Conservation (phyloP, 2,888 invertebrate genomes). For the Pogonocherus hispidulus region DNA sequence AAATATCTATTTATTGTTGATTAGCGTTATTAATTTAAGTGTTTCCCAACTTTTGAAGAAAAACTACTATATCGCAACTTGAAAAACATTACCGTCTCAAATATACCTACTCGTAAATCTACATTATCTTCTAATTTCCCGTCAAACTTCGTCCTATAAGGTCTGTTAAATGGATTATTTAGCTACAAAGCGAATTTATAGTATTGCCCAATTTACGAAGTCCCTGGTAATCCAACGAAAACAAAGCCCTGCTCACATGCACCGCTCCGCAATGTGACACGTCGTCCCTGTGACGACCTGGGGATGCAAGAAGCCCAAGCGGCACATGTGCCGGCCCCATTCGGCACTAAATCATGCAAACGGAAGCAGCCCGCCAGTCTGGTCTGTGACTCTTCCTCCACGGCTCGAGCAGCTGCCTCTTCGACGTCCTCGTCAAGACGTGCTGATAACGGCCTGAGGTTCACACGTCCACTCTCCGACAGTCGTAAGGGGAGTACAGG, state of each 20-base stretch:
- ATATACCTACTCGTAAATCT: too few relatives aligned
- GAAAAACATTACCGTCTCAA: too few relatives aligned
- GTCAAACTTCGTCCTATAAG: too few relatives aligned
- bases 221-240: neutral
- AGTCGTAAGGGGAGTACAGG: neutral
- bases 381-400: constrained; percentile 44
- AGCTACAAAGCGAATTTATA: too few relatives aligned
- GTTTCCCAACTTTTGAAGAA: too few relatives aligned
- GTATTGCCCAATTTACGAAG: too few relatives aligned
- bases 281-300: constrained; percentile 18
- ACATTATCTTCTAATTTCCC: too few relatives aligned
- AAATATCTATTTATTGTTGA: too few relatives aligned
- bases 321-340: constrained; percentile 58
- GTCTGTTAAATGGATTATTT: too few relatives aligned
- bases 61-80: too few relatives aligned
- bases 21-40: too few relatives aligned
- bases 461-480: constrained; percentile 25
- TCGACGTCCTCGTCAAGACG: constrained; percentile 29
- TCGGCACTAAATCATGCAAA: constrained; percentile 64
- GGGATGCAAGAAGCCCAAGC: constrained; percentile 55
- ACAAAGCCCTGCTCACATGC: constrained; percentile 8
- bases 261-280: constrained; percentile 10
- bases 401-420: constrained; percentile 22
- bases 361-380: constrained; percentile 67
- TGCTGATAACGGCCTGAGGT: constrained; percentile 28